Evolutionary conservation across 2,888 invertebrate genomes (phyloP).

Genomic region (Drosophila engyochracea): DNA sequence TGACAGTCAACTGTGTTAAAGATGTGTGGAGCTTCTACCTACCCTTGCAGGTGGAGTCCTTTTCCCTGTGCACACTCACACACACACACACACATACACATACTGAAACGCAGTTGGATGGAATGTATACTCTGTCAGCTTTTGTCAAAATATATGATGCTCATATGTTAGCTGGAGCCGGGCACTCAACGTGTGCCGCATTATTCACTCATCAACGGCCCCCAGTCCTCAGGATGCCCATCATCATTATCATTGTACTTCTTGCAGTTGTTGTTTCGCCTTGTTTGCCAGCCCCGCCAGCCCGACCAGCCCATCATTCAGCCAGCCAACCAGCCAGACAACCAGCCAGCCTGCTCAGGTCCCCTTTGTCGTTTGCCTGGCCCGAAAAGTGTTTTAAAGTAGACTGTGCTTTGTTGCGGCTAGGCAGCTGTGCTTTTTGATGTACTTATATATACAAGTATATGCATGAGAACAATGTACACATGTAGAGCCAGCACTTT

Average conservation of each 20-base stretch:
- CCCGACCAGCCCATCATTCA: neutral
- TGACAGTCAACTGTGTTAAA: conserved; percentile 61
- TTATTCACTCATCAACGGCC: conserved; percentile 73
- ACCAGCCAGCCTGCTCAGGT: conserved; percentile 31
- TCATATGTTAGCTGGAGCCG: conserved; percentile 69
- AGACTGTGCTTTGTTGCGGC: conserved; percentile 71
- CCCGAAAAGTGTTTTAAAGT: conserved; percentile 70
- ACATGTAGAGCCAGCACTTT: conserved; percentile 4
- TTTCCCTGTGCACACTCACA: conserved; percentile 34
- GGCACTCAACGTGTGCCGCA: conserved; percentile 74
- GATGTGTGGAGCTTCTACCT: conserved; percentile 44
- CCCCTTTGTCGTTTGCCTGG: conserved; percentile 63
- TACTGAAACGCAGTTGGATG: conserved; percentile 6
- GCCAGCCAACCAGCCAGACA: conserved; percentile 2
- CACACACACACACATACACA: conserved; percentile 12
- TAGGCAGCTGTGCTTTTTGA: conserved; percentile 44
- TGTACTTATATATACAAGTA: conserved; percentile 11
- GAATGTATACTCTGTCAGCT: conserved; percentile 43
- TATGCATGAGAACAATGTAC: conserved; percentile 14
- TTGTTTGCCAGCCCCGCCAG: conserved; percentile 17
- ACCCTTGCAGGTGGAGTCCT: conserved; percentile 25
- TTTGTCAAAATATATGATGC: conserved; percentile 76
- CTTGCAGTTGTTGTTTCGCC: conserved; percentile 56
- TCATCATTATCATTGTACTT: conserved; percentile 74
- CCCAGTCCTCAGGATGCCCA: conserved; percentile 63